A percentile compares a stretch with the other conserved stretches of the same genome.
These are phyloP conservation scores for Brachyistius frenatus DNA, from an alignment of 2,113 vertebrate genomes.

Conservation along the genomic window DNA sequence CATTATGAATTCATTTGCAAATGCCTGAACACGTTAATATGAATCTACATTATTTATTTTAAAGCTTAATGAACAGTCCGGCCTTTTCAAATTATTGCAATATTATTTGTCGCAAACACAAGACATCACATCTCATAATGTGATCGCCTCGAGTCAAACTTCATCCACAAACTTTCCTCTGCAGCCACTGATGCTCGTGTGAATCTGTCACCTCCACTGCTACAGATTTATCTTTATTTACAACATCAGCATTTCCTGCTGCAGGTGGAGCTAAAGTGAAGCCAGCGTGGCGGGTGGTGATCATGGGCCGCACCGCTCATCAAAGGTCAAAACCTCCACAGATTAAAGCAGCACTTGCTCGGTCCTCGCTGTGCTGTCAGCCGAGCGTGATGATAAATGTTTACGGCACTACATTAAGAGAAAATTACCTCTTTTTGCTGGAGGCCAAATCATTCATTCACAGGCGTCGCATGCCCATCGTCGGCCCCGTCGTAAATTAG, in stretches of 20 bases:
- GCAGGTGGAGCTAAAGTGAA: conserved; percentile 43
- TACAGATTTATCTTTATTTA: conserved; percentile 42
- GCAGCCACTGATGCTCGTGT: conserved; percentile 24
- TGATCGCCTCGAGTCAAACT: conserved; percentile 39
- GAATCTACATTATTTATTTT: conserved; percentile 66
- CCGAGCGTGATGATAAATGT: conserved; percentile 75
- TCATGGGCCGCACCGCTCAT: conserved; percentile 44
- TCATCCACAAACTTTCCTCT: conserved; percentile 31
- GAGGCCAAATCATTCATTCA: conserved; percentile 76
- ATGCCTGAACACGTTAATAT: conserved; percentile 56
- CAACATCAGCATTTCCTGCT: conserved; percentile 36
- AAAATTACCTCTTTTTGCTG: conserved; percentile 77
- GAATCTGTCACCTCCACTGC: not conserved
- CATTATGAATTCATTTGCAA: conserved; percentile 66
- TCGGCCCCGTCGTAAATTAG: conserved; percentile 75
- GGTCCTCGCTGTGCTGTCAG: conserved; percentile 45
- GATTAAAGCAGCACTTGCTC: conserved; percentile 52
- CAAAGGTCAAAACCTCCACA: conserved; percentile 56
- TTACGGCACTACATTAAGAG: conserved; percentile 79
- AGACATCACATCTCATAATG: conserved; percentile 61
- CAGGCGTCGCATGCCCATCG: conserved; percentile 53
- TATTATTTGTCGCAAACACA: conserved; percentile 59
- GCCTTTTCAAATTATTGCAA: conserved; percentile 42
- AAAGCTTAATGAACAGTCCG: conserved; percentile 58
- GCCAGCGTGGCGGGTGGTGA: conserved; percentile 44